These are phyloP conservation scores for Drosophila suboccidentalis DNA, from an alignment of 2,888 invertebrate genomes.

Conservation along the genomic window DNA sequence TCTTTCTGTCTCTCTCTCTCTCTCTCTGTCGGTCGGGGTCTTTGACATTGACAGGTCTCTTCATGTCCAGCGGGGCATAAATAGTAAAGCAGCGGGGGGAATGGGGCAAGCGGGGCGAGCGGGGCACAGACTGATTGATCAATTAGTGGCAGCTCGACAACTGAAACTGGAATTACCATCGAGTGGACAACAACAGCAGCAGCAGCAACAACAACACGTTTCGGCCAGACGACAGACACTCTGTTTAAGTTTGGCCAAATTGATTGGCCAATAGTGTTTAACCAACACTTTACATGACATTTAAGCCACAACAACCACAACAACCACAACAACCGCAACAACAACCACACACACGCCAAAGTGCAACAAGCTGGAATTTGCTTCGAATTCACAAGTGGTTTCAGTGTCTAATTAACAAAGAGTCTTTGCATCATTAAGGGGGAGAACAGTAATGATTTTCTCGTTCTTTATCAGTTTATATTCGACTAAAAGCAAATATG, in stretches of 20 bases:
- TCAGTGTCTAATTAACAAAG: background rate
- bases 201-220: constrained; percentile 4
- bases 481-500: no score
- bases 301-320: background rate
- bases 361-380: background rate
- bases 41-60: constrained; percentile 19
- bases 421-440: background rate
- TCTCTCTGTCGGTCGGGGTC: constrained; percentile 12
- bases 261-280: constrained; percentile 32
- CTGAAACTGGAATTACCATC: constrained; percentile 29
- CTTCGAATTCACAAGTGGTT: constrained; percentile 12
- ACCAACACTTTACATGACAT: constrained; percentile 15
- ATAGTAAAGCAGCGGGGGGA: no score
- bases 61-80: background rate
- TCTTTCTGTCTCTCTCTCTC: background rate
- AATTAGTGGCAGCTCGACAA: constrained; percentile 29
- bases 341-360: constrained; percentile 1
- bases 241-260: constrained; percentile 19
- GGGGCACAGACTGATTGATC: constrained; percentile 29
- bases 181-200: constrained; percentile 3
- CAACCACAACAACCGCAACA: background rate
- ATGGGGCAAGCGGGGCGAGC: no score
- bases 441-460: no score
- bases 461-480: no score
- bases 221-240: background rate